phyloP scores from a whole-genome alignment of 92 coral and sea anemone species.

The Phenganax stokvisi region DNA sequence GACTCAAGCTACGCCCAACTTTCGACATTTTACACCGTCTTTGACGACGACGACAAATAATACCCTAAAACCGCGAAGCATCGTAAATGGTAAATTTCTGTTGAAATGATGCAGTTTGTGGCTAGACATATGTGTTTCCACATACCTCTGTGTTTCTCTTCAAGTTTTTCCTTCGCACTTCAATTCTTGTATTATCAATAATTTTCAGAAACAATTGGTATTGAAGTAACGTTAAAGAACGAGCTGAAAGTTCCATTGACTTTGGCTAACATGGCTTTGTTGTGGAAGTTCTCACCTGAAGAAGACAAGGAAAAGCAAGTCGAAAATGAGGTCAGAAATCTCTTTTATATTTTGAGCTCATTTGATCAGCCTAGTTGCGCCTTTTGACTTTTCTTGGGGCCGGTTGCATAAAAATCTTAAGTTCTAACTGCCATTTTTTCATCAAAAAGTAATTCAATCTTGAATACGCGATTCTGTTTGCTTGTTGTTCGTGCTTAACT shows the following conservation, averaged over 20 bases:
- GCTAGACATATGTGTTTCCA: too few relatives aligned
- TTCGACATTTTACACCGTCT: constrained; percentile 74
- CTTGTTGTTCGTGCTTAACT: too few relatives aligned
- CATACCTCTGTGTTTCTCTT: too few relatives aligned
- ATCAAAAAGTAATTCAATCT: too few relatives aligned
- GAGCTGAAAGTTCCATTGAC: constrained; percentile 82
- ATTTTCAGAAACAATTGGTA: constrained; percentile 78
- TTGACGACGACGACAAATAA: constrained; percentile 67
- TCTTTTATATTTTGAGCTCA: background rate
- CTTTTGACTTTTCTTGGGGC: too few relatives aligned
- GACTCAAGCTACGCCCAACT: constrained; percentile 68
- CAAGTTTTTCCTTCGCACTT: too few relatives aligned
- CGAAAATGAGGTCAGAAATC: constrained; percentile 68
- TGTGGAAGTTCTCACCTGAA: constrained; percentile 68
- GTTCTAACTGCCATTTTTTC: too few relatives aligned
- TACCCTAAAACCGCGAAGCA: constrained; percentile 65
- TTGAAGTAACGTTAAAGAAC: constrained; percentile 69
- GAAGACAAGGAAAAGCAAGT: constrained; percentile 50
- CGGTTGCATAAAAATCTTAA: too few relatives aligned
- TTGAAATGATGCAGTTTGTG: background rate
- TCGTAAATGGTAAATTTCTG: constrained; percentile 63
- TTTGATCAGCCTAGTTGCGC: too few relatives aligned
- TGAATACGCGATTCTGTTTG: too few relatives aligned
- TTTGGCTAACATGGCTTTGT: constrained; percentile 63
- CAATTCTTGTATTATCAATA: background rate